Conservation (phyloP, 2,797 vertebrate species). For the Channallabes apus region DNA sequence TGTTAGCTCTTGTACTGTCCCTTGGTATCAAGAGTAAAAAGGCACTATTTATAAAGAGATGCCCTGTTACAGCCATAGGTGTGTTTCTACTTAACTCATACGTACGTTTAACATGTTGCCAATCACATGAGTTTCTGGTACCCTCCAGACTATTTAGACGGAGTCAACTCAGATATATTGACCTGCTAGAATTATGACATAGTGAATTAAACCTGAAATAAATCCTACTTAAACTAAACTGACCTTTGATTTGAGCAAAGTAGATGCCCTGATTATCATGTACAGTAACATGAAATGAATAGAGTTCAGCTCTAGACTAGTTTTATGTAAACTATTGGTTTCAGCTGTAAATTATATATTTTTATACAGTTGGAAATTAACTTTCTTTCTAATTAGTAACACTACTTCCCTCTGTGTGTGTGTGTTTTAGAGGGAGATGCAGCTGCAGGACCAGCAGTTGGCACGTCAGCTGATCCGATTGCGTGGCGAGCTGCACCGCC, state of each 20-base stretch:
- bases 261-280: not conserved
- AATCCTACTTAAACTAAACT: not conserved
- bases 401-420: not conserved
- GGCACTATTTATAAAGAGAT: not conserved
- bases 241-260: not conserved
- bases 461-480: slow-evolving; percentile 87
- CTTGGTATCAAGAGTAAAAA: not conserved
- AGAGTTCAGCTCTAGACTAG: not conserved
- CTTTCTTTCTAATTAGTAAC: not conserved
- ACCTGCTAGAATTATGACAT: not conserved
- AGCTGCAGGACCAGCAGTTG: slow-evolving; percentile 83
- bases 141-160: not conserved
- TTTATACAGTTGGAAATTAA: not conserved
- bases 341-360: not conserved
- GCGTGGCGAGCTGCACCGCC: slow-evolving; percentile 82
- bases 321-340: not conserved
- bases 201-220: not conserved
- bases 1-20: not conserved
- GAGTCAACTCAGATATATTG: not conserved
- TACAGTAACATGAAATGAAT: not conserved
- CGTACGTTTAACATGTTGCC: not conserved
- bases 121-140: not conserved
- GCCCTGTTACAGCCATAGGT: not conserved
- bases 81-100: not conserved
- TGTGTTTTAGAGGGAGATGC: slow-evolving; percentile 83